Evolutionary conservation across 2,888 invertebrate species (phyloP), one percentile per base, ranked within the genome.

Genomic region (Polyommatus icarus): DNA sequence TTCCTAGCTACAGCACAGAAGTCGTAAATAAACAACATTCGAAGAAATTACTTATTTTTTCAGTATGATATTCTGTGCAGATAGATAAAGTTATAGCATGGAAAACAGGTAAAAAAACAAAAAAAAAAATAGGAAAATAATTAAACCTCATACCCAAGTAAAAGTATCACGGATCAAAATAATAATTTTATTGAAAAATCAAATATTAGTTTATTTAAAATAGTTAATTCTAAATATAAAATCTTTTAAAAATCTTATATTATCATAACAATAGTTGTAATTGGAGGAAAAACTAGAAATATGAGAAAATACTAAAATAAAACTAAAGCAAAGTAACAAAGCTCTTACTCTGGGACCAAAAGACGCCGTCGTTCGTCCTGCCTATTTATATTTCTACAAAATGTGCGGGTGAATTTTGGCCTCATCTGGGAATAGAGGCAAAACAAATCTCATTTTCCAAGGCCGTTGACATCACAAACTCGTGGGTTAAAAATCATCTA

Each of bases 391-490:
- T 32, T 67, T 67, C 5, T 29, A 67, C 18, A 67, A 61, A 67
- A 67, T 67, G 67, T 10, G 32, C 67, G 18, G 61, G 61, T 32
- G 67, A 29, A 29, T 29, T 67, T 67, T 32, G 29, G 15, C 1
- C 29, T 67, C 29, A 67, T 32, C 67, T 67, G 67, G 67, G 67
- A 67, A 67, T 67, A 67, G 29, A 67, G 12, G 15, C 29, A 67
- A 67, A 67, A 67, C 67, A 29, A 67, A 67, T 67, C 67, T 67
- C 15, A 5, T 67, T 67, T 67, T 18, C 67, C 67, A 67, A 67
- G 67, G 12, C 61, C 61, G 61, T 61, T 61, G 61, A 32, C 67
- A 32, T 67, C 18, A 67, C 67, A 67, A 67, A 32, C 29, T 29
- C 18, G 29, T 32, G 15, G 18, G 15, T 67, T 15, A 5, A 15